Base-by-base conservation (phyloP, 2,888 invertebrate species). In the Lepidochitona cinerea region DNA sequence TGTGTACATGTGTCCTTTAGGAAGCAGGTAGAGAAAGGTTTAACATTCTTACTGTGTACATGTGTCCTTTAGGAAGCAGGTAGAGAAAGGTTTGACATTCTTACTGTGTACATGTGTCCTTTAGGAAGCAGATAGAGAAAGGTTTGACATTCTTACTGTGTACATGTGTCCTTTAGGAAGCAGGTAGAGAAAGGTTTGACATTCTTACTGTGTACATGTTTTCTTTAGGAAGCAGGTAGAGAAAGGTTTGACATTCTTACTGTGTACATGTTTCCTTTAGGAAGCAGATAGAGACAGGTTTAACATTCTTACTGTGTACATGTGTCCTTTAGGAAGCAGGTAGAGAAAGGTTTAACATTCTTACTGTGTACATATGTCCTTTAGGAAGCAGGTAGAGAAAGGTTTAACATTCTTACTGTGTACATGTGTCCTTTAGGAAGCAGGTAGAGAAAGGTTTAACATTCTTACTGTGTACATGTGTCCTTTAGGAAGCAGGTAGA, bases 31-130 rank as follows among this genome's bases (percentile, higher is more conserved):
- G 98, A 98, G 91, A 92, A 92, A 32, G 95, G 96, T 80, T 91
- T 97, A 80, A 94, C 93, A 74, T 96, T 96, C 88, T 91, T 97
- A n/a, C n/a, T n/a, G n/a, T n/a, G n/a, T n/a, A n/a, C n/a, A n/a
- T n/a, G n/a, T n/a, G n/a, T n/a, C n/a, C n/a, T 77, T 14, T 75
- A 89, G 91, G 75, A 88, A 90, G 53, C 80, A 83, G 54, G 85
- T 97, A 49, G 98, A 98, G 91, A 92, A 92, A 32, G 95, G 96
- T 80, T 91, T 97, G 80, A 94, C 93, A 74, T 96, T 96, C 88
- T 91, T 97, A n/a, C n/a, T n/a, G n/a, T n/a, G n/a, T n/a, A n/a
- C n/a, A n/a, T n/a, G n/a, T n/a, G n/a, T n/a, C n/a, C n/a, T 77
- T 14, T 75, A 89, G 91, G 75, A 88, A 90, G 53, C 80, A 83